Percentiles rank a stretch among this genome's conserved stretches.
Conservation (phyloP, 2,797 vertebrate species). For the Scleropages formosus region DNA sequence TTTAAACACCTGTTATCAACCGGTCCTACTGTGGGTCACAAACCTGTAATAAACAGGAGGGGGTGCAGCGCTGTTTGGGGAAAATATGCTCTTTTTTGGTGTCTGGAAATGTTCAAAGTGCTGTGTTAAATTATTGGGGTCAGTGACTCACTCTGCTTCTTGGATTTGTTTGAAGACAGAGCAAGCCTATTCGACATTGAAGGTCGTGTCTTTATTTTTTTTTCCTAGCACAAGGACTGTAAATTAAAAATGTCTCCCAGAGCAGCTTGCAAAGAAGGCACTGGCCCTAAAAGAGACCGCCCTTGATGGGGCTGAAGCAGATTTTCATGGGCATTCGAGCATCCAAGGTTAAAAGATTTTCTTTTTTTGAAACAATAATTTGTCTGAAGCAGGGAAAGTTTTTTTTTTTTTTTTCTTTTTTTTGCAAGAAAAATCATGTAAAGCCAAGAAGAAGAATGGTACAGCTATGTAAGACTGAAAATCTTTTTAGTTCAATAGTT, state of each 20-base stretch:
- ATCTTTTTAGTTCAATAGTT: constrained; percentile 32
- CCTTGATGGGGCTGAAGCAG: constrained; percentile 50
- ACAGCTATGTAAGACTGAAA: constrained; percentile 41
- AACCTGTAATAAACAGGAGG: constrained; percentile 78
- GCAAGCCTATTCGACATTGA: constrained; percentile 71
- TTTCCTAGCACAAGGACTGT: constrained; percentile 65
- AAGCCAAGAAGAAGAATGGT: constrained; percentile 1
- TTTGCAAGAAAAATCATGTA: not conserved
- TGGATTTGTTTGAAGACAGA: constrained; percentile 77
- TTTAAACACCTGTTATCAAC: constrained; percentile 60
- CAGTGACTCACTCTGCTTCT: constrained; percentile 71
- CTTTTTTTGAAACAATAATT: constrained; percentile 20
- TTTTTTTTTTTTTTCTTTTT: constrained; percentile 8
- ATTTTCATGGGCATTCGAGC: constrained; percentile 33
- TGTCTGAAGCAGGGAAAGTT: constrained; percentile 18
- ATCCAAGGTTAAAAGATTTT: constrained; percentile 41
- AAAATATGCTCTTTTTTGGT: constrained; percentile 67
- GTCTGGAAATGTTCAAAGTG: constrained; percentile 69
- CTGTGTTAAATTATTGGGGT: constrained; percentile 79
- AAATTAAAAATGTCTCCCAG: constrained; percentile 60
- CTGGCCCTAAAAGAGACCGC: constrained; percentile 49
- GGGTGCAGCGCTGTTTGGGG: constrained; percentile 61
- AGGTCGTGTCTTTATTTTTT: constrained; percentile 58
- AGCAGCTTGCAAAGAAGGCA: constrained; percentile 46
- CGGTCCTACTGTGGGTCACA: constrained; percentile 68